Conservation (phyloP, 2,888 invertebrate species). For the Arctia plantaginis region DNA sequence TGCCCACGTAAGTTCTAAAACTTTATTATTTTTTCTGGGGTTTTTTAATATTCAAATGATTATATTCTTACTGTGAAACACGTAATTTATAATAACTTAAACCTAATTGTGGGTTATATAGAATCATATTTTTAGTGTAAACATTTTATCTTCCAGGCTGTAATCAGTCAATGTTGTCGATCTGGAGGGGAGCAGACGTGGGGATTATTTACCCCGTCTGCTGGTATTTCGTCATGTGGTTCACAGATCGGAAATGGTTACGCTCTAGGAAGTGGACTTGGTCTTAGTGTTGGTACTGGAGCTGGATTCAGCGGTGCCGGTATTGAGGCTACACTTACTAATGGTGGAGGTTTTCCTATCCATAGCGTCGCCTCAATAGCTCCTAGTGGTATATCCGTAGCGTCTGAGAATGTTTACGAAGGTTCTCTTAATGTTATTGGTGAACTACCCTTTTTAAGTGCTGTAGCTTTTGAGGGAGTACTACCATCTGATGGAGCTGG, state of each 20-base stretch:
- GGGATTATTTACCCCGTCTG: too few relatives aligned
- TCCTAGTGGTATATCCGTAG: slow-evolving; percentile 54
- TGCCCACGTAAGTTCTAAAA: background rate
- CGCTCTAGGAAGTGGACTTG: background rate
- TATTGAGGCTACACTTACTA: slow-evolving; percentile 46
- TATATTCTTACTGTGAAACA: background rate
- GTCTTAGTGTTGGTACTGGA: too few relatives aligned
- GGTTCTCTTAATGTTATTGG: slow-evolving; percentile 52
- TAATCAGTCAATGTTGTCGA: background rate
- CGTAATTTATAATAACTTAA: background rate
- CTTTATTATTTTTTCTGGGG: background rate
- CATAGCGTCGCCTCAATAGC: background rate
- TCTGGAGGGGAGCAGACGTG: too few relatives aligned
- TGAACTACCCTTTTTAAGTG: slow-evolving; percentile 57
- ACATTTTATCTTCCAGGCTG: background rate
- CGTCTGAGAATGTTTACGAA: slow-evolving; percentile 59
- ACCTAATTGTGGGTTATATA: background rate
- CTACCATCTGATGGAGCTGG: slow-evolving; percentile 38
- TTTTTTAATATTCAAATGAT: background rate
- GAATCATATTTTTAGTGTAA: background rate
- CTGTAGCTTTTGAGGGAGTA: slow-evolving; percentile 54
- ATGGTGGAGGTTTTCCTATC: slow-evolving; percentile 32
- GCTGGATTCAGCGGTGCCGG: slow-evolving; percentile 20
- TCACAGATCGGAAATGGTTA: background rate
- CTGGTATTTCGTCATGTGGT: background rate